Conservation (phyloP, 1,140 invertebrate genomes). For the Scaptomyza pallida region DNA sequence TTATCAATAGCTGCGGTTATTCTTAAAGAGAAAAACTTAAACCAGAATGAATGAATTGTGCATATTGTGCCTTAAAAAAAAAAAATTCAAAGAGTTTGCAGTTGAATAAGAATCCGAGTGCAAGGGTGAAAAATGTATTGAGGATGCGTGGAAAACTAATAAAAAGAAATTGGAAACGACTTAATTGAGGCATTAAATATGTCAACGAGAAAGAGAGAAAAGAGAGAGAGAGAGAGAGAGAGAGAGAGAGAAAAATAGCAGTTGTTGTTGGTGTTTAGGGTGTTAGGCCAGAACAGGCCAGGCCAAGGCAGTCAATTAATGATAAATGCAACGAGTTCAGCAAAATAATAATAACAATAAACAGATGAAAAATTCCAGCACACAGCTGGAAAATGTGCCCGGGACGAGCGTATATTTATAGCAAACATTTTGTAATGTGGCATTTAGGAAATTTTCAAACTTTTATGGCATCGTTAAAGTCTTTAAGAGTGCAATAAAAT, state of each 20-base stretch:
- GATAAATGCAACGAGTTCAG: slow-evolving; percentile 35
- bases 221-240: slow-evolving; percentile 2
- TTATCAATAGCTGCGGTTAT: slow-evolving; percentile 34
- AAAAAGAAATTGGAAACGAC: slow-evolving; percentile 46
- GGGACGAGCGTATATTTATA: neutral
- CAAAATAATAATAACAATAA: neutral
- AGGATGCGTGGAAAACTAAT: slow-evolving; percentile 48
- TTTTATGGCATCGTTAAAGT: slow-evolving; percentile 4
- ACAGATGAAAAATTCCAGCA: slow-evolving; percentile 12
- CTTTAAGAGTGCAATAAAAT: neutral
- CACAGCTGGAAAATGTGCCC: slow-evolving; percentile 20
- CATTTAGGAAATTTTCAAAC: neutral
- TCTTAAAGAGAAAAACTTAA: no score
- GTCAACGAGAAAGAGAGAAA: slow-evolving; percentile 15
- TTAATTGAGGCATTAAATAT: slow-evolving; percentile 57
- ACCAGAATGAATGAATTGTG: slow-evolving; percentile 11
- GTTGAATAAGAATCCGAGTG: neutral
- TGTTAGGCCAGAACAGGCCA: slow-evolving; percentile 8
- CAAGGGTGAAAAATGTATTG: slow-evolving; percentile 15
- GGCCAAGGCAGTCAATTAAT: slow-evolving; percentile 36
- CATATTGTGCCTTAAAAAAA: slow-evolving; percentile 1
- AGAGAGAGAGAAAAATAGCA: neutral
- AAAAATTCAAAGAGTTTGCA: neutral
- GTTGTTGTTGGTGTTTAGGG: neutral
- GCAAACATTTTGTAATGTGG: neutral